A percentile compares a stretch with the other conserved stretches of the same genome.
Evolutionary conservation across 2,797 vertebrate species (phyloP).

Genomic region (Alcedo atthis): DNA sequence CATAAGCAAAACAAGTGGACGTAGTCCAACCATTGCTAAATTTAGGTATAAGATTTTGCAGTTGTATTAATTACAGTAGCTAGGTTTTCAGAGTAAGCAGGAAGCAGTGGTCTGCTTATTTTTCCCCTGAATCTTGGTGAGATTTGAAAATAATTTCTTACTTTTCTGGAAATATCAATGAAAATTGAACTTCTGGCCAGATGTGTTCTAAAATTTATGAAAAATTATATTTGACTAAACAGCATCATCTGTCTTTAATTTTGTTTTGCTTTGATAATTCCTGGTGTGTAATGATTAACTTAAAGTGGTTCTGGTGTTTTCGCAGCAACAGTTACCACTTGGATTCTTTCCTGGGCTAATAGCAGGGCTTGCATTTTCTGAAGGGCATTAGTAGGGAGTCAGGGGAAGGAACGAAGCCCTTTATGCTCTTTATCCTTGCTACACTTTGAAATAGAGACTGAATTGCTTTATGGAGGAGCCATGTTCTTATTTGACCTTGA

Average conservation of each 20-base stretch:
- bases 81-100: background rate
- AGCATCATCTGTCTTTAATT: background rate
- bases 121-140: background rate
- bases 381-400: background rate
- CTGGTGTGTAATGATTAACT: background rate
- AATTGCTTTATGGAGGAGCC: background rate
- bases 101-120: background rate
- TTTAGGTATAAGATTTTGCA: background rate
- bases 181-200: background rate
- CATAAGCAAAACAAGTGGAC: background rate
- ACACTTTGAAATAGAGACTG: background rate
- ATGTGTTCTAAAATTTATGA: background rate
- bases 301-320: background rate
- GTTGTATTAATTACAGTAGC: background rate
- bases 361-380: background rate
- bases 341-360: background rate
- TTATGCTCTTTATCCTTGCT: background rate
- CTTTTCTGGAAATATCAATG: background rate
- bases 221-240: background rate
- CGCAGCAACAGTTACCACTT: background rate
- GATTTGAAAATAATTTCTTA: background rate
- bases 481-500: background rate
- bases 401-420: background rate
- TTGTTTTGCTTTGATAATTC: background rate
- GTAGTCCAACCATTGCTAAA: background rate